A percentile compares a stretch with the other conserved stretches of the same genome.
These are phyloP conservation scores for Aethes cnicana DNA, from an alignment of 2,888 invertebrate species.

Conservation along the genomic window DNA sequence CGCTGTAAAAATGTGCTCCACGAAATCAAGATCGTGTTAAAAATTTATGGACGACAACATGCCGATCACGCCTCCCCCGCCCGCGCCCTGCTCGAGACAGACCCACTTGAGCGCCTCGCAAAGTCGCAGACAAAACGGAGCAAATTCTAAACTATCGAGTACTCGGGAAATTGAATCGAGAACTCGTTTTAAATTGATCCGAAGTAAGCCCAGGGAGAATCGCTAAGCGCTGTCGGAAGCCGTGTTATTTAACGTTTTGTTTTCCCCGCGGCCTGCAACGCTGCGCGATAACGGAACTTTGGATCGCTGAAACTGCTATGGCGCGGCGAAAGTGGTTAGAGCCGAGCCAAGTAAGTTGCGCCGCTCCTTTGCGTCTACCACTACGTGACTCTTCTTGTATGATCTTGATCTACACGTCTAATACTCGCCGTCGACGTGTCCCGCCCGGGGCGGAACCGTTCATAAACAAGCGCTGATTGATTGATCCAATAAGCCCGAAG, in stretches of 20 bases:
- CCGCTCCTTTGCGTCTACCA: no score
- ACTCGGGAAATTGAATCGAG: constrained; percentile 18
- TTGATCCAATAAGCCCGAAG: no score
- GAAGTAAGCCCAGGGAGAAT: constrained; percentile 10
- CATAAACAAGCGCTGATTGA: no score
- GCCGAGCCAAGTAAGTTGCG: no score
- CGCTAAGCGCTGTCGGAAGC: background rate
- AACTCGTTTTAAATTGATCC: constrained; percentile 22
- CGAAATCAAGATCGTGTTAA: constrained; percentile 30
- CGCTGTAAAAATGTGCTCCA: constrained; percentile 28
- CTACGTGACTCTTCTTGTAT: no score
- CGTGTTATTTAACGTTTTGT: constrained; percentile 15
- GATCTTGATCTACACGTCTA: no score
- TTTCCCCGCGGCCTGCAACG: background rate
- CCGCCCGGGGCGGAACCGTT: no score
- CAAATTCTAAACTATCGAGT: constrained; percentile 18
- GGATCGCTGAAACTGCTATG: no score
- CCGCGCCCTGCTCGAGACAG: background rate
- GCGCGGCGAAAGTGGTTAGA: no score
- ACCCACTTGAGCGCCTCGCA: no score
- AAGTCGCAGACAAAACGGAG: constrained; percentile 5
- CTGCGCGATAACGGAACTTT: background rate
- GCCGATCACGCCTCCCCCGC: constrained; percentile 3
- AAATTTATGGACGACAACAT: constrained; percentile 22
- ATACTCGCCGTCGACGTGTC: no score